Conservation (phyloP, 2,797 vertebrate genomes). For the Philypnodon macrostomus region DNA sequence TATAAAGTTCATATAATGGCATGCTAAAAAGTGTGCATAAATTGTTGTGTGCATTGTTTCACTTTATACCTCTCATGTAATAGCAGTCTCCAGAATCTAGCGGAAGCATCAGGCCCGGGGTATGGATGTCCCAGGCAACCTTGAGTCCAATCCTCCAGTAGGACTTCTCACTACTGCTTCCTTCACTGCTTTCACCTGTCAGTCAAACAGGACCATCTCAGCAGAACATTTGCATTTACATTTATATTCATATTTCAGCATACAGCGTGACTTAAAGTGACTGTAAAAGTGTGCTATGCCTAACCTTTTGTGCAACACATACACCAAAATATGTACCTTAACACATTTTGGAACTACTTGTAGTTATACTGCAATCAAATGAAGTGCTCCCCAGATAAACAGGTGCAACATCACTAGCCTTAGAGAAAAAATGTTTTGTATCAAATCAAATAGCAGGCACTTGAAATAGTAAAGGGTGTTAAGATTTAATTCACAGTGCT, state of each 20-base stretch:
- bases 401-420: slow-evolving; percentile 4
- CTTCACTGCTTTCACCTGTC: slow-evolving; percentile 70
- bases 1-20: too few relatives aligned
- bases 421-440: slow-evolving; percentile 11
- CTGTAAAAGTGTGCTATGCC: slow-evolving; percentile 14
- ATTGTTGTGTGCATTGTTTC: slow-evolving; percentile 39
- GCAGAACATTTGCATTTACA: slow-evolving; percentile 40
- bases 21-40: too few relatives aligned
- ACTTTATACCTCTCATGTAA: slow-evolving; percentile 89
- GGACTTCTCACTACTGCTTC: slow-evolving; percentile 73
- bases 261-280: slow-evolving; percentile 13
- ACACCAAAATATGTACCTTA: too few relatives aligned
- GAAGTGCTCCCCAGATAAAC: slow-evolving; percentile 5
- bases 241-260: slow-evolving; percentile 38
- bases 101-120: slow-evolving; percentile 89
- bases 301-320: slow-evolving; percentile 8
- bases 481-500: slow-evolving; percentile 50
- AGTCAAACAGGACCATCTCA: slow-evolving; percentile 53
- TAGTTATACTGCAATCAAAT: slow-evolving; percentile 1
- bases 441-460: slow-evolving; percentile 17
- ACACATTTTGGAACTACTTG: not conserved
- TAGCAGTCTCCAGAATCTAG: slow-evolving; percentile 94
- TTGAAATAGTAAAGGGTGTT: slow-evolving; percentile 28
- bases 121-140: slow-evolving; percentile 96
- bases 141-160: slow-evolving; percentile 92